Base-by-base conservation (phyloP, 2,113 vertebrate species). In the Columbina picui region DNA sequence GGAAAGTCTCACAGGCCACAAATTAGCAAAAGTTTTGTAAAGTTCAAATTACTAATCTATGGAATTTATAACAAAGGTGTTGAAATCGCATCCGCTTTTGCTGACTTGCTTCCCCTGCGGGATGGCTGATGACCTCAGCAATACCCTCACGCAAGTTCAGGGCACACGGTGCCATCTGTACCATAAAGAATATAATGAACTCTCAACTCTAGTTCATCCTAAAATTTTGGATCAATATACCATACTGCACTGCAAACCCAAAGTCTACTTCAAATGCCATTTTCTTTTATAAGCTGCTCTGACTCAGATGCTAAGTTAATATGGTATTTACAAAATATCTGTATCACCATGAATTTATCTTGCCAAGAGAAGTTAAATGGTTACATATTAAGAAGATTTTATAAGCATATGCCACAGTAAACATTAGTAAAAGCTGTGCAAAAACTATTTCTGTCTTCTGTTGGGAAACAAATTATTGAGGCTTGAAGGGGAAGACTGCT, bases 361-460 rank as follows among this genome's bases (percentile, higher is more conserved):
- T 67, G 93, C 94, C 57, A 89, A 69, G 91, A 84, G 80, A 94
- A 97, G 97, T 97, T 96, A 98, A 97, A 97, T 61, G 74, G 94
- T 97, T 97, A 97, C 89, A 70, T 90, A 96, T 97, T 96, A 98
- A 98, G 96, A 87, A 68, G 91, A 96, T 96, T 95, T 93, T 96
- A 97, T 95, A 97, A 94, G 95, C 92, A 77, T 89, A 93, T 50
- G 93, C 92, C 84, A 91, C 69, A 79, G 94, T 94, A 90, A 96
- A 96, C 87, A 73, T 93, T 36, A 90, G 84, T 65, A 83, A 87
- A 85, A 85, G 89, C 69, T 77, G 49, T 82, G 95, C 77, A 89
- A 76, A 88, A 93, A 88, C 87, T 32, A n/a, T 81, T 92, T 79
- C 76, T 96, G 81, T 27, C 78, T 90, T 92, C 55, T 89, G 70